phyloP scores from a whole-genome alignment of 2,797 vertebrate species.

The Natrix natrix region DNA sequence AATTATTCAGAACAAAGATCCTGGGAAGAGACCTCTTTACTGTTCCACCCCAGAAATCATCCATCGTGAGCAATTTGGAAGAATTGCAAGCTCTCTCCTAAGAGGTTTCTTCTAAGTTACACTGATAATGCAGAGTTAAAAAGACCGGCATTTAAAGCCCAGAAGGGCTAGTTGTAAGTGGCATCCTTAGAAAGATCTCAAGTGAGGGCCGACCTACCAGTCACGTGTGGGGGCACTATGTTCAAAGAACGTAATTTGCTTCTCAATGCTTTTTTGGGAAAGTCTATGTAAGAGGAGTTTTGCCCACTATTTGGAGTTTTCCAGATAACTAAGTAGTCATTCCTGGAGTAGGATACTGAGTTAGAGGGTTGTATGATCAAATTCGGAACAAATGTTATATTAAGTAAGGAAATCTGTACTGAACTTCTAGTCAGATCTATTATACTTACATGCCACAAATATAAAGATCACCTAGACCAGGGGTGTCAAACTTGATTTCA shows the following conservation, averaged over 20 bases:
- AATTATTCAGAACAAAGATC: background rate
- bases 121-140: background rate
- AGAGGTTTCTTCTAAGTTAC: background rate
- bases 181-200: background rate
- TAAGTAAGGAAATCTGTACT: background rate
- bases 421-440: background rate
- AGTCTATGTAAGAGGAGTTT: background rate
- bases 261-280: background rate
- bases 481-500: too few relatives aligned
- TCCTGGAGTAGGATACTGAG: background rate
- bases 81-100: background rate
- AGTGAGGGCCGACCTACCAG: background rate
- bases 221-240: background rate
- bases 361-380: background rate
- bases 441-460: background rate
- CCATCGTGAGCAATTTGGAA: background rate
- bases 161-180: background rate
- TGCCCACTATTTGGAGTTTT: background rate
- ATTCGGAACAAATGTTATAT: background rate
- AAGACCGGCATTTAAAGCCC: background rate
- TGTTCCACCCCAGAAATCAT: background rate
- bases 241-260: background rate
- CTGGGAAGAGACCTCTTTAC: background rate
- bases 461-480: background rate
- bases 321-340: background rate